phyloP scores from a whole-genome alignment of 2,797 vertebrate genomes.

The Scyliorhinus canicula region DNA sequence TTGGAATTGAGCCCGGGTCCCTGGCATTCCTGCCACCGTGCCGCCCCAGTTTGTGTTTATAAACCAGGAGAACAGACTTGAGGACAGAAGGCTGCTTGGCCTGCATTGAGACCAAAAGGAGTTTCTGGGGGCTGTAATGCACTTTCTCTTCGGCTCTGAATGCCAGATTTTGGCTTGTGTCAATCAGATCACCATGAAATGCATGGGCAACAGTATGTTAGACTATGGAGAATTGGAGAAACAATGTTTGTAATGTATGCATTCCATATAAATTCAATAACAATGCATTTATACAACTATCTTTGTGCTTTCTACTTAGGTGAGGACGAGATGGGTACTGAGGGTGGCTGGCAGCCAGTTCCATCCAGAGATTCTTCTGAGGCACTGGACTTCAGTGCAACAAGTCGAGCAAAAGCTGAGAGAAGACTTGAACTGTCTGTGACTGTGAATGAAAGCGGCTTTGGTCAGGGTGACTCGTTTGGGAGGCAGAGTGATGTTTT shows the following conservation, averaged over 20 bases:
- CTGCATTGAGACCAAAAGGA: background rate
- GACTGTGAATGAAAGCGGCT: slow-evolving; percentile 28
- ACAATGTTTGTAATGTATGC: background rate
- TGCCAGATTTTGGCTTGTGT: background rate
- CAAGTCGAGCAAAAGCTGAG: slow-evolving; percentile 17
- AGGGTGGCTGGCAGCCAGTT: background rate
- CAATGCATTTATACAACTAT: background rate
- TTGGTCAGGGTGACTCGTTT: slow-evolving; percentile 23
- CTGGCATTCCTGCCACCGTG: too few relatives aligned
- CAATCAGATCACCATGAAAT: background rate
- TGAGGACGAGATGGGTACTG: slow-evolving; percentile 30
- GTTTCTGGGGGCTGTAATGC: background rate
- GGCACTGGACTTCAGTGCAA: slow-evolving; percentile 32
- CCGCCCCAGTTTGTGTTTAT: background rate
- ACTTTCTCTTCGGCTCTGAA: background rate
- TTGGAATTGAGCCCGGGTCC: too few relatives aligned
- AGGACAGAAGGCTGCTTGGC: background rate
- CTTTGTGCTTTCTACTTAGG: background rate
- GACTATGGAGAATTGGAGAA: background rate
- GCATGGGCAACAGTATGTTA: background rate
- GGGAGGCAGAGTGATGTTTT: slow-evolving; percentile 24
- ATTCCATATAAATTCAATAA: background rate
- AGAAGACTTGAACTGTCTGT: slow-evolving; percentile 33
- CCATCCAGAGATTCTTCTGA: slow-evolving; percentile 3
- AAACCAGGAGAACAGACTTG: background rate